Base-by-base conservation (phyloP, 2,113 vertebrate species). In the Chloropsis cyanopogon region DNA sequence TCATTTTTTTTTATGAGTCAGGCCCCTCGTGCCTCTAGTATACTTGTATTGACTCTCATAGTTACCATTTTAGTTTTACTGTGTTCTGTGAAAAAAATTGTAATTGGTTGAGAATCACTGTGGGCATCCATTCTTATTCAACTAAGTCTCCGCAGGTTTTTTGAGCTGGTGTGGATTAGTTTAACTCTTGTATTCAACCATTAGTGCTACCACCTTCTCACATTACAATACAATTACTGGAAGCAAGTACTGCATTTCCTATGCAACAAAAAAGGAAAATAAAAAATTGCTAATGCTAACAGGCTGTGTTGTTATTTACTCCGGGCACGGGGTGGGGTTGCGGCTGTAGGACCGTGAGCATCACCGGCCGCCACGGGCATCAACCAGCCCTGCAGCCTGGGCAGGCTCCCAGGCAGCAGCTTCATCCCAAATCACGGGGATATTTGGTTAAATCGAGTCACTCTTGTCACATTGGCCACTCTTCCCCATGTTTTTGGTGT, bases 181-280 rank as follows among this genome's bases (percentile, higher is more conserved):
- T 98, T 98, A 98, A 98, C 98, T 98, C 98, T 98, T 98, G 98
- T 98, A 98, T 98, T 98, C 97, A 98, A 97, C 98, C 98, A 97
- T 99, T 98, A 98, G 98, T 98, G 98, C 98, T 98, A 98, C 98
- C 98, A 98, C 98, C 97, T 99, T 98, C 98, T 98, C 98, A 98
- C 98, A 98, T 99, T 98, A 98, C 98, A 98, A 99, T 98, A 98
- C 98, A 98, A 98, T 99, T 99, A 99, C 98, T 99, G 99, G 98
- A 99, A 99, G 99, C 98, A 99, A 99, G 97, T 99, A 99, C 99
- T 99, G 98, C 99, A 99, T 99, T 99, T 99, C 99, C 99, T 99
- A 99, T 99, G 99, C 99, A 99, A 99, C 98, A 98, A 97, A 99
- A 98, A 98, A 98, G 98, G 98, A 98, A 98, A 99, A 99, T 98